A percentile compares a stretch with the other conserved stretches of the same genome.
These are phyloP conservation scores for Pogona vitticeps DNA, from an alignment of 2,113 vertebrate species.

Conservation along the genomic window DNA sequence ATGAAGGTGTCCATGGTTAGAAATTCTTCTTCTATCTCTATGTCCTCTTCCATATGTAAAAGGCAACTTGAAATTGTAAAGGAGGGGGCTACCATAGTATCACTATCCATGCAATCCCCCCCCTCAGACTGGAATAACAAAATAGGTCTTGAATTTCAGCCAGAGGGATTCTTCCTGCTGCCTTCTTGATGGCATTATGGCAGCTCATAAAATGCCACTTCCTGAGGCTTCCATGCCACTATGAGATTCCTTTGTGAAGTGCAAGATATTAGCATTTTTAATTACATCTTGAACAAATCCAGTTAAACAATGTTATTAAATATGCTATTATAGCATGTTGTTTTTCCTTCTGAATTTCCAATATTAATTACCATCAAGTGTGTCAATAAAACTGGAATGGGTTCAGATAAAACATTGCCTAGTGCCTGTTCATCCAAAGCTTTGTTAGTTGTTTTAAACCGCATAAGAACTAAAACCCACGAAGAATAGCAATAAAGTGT, in stretches of 20 bases:
- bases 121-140: too few relatives aligned
- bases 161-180: neutral
- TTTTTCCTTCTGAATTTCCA: conserved; percentile 9
- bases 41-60: too few relatives aligned
- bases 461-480: neutral
- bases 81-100: too few relatives aligned
- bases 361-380: neutral
- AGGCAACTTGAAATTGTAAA: too few relatives aligned
- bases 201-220: neutral
- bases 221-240: neutral
- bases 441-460: neutral
- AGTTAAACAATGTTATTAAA: neutral
- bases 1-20: too few relatives aligned
- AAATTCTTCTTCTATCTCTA: too few relatives aligned
- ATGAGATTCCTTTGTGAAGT: neutral
- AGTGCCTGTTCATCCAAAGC: neutral
- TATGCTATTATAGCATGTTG: neutral
- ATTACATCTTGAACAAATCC: neutral
- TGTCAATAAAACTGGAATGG: conserved; percentile 1
- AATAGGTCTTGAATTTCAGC: too few relatives aligned
- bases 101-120: too few relatives aligned
- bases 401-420: neutral
- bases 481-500: neutral
- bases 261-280: neutral
- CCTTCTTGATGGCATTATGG: neutral